Percentiles rank a stretch among this genome's conserved stretches.
phyloP scores from a whole-genome alignment of 2,888 invertebrate genomes.

The Callyntrura sp. region DNA sequence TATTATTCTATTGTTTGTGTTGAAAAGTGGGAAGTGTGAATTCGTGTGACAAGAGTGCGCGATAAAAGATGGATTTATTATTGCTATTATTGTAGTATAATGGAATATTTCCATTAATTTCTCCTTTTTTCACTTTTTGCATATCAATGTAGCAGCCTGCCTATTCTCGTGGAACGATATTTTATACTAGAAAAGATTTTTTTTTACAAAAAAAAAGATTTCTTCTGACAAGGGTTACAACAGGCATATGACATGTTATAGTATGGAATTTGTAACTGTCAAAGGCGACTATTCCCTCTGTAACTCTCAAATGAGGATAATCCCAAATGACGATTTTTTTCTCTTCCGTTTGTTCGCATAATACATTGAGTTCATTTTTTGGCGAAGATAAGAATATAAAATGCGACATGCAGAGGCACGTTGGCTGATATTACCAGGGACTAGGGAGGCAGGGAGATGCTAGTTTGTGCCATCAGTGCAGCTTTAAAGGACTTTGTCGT shows the following conservation, averaged over 20 bases:
- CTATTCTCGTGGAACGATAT: neutral
- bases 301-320: neutral
- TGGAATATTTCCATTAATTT: constrained; percentile 43
- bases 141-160: too few species aligned
- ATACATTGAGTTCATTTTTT: constrained; percentile 17
- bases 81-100: constrained; percentile 46
- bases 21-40: constrained; percentile 41
- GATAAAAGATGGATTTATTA: constrained; percentile 59
- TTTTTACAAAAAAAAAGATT: neutral
- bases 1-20: constrained; percentile 43
- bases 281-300: constrained; percentile 31
- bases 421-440: neutral
- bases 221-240: neutral
- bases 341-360: neutral
- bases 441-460: too few species aligned
- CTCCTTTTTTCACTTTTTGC: neutral
- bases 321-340: neutral
- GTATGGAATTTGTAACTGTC: constrained; percentile 70
- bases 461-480: neutral
- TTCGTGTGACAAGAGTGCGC: neutral
- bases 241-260: constrained; percentile 56
- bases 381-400: constrained; percentile 16
- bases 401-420: constrained; percentile 6
- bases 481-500: constrained; percentile 5
- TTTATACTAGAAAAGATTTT: neutral